phyloP scores from a whole-genome alignment of 2,888 invertebrate genomes.

The Drosophila limbata region DNA sequence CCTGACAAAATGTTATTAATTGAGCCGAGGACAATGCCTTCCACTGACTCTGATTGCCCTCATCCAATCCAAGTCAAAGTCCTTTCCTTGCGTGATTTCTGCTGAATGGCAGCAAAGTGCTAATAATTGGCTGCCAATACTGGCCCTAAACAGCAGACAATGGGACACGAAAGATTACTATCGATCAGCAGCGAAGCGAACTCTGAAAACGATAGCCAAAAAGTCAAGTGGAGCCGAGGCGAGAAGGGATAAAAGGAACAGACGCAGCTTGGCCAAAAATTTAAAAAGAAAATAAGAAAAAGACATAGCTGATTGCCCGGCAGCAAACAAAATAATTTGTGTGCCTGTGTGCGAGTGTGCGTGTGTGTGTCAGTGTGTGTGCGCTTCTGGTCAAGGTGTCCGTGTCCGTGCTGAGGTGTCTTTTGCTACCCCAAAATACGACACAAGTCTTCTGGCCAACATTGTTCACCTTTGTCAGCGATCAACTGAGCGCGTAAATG shows the following conservation, averaged over 20 bases:
- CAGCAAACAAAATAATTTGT: constrained; percentile 83
- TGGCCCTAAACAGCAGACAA: constrained; percentile 67
- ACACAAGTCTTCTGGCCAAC: constrained; percentile 4
- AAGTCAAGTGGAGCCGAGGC: background rate
- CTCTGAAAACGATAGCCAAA: constrained; percentile 28
- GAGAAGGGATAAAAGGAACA: background rate
- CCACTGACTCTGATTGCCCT: background rate
- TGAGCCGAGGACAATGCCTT: constrained; percentile 62
- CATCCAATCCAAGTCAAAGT: constrained; percentile 6
- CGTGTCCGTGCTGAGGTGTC: constrained; percentile 35
- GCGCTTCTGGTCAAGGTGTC: constrained; percentile 34
- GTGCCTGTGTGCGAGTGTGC: constrained; percentile 50
- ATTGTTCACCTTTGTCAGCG: constrained; percentile 68
- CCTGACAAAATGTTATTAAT: constrained; percentile 82
- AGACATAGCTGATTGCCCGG: constrained; percentile 37
- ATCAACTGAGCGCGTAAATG: constrained; percentile 81
- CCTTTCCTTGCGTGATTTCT: constrained; percentile 59
- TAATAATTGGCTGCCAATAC: constrained; percentile 73
- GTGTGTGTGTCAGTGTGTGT: constrained; percentile 18
- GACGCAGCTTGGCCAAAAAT: constrained; percentile 41
- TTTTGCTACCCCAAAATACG: constrained; percentile 29
- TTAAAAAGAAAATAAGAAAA: constrained; percentile 9
- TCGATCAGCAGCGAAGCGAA: constrained; percentile 46
- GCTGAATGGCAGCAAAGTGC: constrained; percentile 58
- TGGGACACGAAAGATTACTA: constrained; percentile 74